Conservation (phyloP, 2,113 vertebrate genomes). For the Potamarius usumacintae region DNA sequence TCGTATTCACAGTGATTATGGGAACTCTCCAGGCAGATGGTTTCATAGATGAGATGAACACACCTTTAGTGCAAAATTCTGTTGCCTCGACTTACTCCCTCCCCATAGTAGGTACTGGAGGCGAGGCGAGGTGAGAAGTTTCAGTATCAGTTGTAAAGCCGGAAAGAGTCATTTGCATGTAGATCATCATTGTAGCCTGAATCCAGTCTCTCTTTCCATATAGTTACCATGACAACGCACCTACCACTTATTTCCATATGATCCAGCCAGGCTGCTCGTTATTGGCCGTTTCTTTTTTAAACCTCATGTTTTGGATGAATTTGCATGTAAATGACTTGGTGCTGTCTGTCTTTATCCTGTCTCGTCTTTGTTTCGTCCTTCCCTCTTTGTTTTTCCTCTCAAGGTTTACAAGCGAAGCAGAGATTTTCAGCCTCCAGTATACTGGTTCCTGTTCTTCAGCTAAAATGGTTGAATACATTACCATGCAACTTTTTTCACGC, state of each 20-base stretch:
- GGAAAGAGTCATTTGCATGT: conserved; percentile 58
- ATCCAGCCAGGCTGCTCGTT: conserved; percentile 46
- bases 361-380: conserved; percentile 10
- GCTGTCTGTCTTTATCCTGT: conserved; percentile 33
- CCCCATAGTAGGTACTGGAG: too few species aligned
- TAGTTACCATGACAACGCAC: conserved; percentile 59
- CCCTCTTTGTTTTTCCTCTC: neutral
- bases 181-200: conserved; percentile 56
- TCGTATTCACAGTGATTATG: neutral
- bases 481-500: neutral
- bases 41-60: neutral
- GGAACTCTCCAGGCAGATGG: neutral
- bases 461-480: neutral
- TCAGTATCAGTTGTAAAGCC: conserved; percentile 49
- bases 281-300: conserved; percentile 18
- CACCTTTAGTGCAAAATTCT: neutral
- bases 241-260: conserved; percentile 54
- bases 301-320: conserved; percentile 52
- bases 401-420: neutral
- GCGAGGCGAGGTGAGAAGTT: conserved; percentile 1
- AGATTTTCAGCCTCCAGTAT: neutral
- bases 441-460: neutral
- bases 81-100: neutral
- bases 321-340: conserved; percentile 60
- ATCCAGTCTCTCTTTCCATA: conserved; percentile 41